Evolutionary conservation across 2,797 vertebrate species (phyloP), one percentile per base, ranked within the genome.

Genomic region (Danio kyathit): DNA sequence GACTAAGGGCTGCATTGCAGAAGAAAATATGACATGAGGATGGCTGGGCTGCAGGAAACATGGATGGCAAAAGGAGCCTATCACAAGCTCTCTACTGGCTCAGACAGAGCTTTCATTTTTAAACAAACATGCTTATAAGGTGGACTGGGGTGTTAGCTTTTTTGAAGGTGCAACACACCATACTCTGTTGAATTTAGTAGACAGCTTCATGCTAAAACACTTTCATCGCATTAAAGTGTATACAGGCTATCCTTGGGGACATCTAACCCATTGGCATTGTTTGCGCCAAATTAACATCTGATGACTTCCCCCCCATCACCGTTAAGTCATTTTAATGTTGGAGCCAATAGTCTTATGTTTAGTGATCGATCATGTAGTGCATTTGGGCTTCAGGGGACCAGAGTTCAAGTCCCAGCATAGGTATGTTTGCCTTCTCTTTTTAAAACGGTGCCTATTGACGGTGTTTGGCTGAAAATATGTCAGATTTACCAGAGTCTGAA

Each of bases 1-100:
- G 66, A 77, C 40, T 80, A 72, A 87, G 57, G 70, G 70, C 74
- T 49, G 64, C 44, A 70, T 80, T 69, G 56, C 75, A 79, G 38
- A 44, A 72, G 52, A 57, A 77, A 46, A 29, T 40, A 65, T 56
- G 10, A 5, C 11, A 57, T 43, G 49, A 9, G 21, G 11, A 65
- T 48, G 59, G 73, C 48, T 72, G 72, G 79, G 49, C 70, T 16
- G 44, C 43, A 76, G 79, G 38, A 43, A 19, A 72, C 67, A 41
- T 49, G 41, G 16, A 78, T 70, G 51, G 49, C 61, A 65, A 52
- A 46, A 54, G 54, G 41, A 74, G 57, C 14, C 46, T 57, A 43
- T 83, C 56, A 38, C 64, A 41, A 70, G 19, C 60, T 49, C 74
- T 74, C 74, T 13, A 46, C 56, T 65, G 43, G 44, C 74, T 80